Conservation (phyloP, 2,888 invertebrate genomes). For the Tachystola acroxantha region DNA sequence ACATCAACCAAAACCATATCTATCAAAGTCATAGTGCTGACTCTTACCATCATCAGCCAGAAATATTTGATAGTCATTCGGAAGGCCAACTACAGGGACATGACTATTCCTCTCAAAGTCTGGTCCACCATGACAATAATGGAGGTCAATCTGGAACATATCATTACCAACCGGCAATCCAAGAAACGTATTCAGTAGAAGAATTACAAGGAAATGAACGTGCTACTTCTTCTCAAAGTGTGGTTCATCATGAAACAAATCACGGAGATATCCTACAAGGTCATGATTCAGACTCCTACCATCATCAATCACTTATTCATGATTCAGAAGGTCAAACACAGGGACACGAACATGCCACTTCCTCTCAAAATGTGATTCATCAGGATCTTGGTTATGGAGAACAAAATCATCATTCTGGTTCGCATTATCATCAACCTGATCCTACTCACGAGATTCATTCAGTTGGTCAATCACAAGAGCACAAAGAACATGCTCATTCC, state of each 20-base stretch:
- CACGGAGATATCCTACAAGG: background rate
- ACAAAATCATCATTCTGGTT: background rate
- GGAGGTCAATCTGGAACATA: too few relatives aligned
- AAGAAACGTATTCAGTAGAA: background rate
- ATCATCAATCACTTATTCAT: background rate
- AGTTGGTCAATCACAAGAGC: background rate
- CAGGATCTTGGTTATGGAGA: slow-evolving; percentile 15
- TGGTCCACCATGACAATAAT: too few relatives aligned
- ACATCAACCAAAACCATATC: too few relatives aligned
- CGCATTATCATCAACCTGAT: background rate
- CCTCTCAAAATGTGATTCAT: slow-evolving; percentile 30
- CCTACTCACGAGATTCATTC: background rate
- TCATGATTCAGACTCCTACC: background rate
- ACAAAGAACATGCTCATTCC: background rate
- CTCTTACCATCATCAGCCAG: too few relatives aligned
- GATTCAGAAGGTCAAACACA: background rate
- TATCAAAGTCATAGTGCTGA: too few relatives aligned
- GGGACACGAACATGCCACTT: slow-evolving; percentile 1
- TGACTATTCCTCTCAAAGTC: too few relatives aligned
- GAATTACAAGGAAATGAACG: background rate
- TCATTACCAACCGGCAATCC: background rate
- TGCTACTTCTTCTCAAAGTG: slow-evolving; percentile 3
- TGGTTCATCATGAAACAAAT: slow-evolving; percentile 2
- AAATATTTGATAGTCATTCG: too few relatives aligned
- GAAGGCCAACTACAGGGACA: background rate